Base-by-base conservation (phyloP, 2,888 invertebrate species). In the Rhamnusium bicolor region DNA sequence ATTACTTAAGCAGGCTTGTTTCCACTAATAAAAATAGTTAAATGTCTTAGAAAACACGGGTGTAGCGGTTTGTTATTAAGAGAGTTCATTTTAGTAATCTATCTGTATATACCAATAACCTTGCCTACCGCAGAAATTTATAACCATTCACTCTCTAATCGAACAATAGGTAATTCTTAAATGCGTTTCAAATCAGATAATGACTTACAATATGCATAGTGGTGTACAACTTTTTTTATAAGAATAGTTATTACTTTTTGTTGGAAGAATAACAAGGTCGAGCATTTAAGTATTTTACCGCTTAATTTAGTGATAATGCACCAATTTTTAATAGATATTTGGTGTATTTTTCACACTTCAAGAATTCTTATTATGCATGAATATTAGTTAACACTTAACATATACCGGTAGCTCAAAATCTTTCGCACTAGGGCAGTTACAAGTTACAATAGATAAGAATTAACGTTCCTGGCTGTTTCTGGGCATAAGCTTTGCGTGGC, bases 51-150 rank as follows among this genome's bases (percentile, higher is more conserved):
- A 53, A 65, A 49, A 63, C 63, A 16, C 32, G 65, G 54, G 18
- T 32, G 63, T 1, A 53, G 49, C 24, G 65, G 65, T 29, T 65
- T 53, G 32, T 53, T 65, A 63, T 49, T 49, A 63, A 65, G 53
- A 65, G 53, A 65, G 47, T 49, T 29, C n/a, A 40, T 54, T 65
- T 54, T 29, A 53, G 47, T 65, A 65, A 49, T 51, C 27, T 27
- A 51, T 63, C 24, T 18, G 63, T 51, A 5, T 51, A 32, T 49
- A 63, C 63, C 49, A 27, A 51, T 63, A 63, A 63, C 63, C 63
- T 63, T 63, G 63, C 63, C 49, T 14, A 49, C 63, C 51, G 18
- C 63, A 63, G 49, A 63, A 49, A 63, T 63, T 49, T 63, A 49
- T 51, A 51, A 51, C 27, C 63, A 51, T 51, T 63, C 63, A 49